Base-by-base conservation (phyloP, 2,888 invertebrate species). In the Uloborus plumipes region DNA sequence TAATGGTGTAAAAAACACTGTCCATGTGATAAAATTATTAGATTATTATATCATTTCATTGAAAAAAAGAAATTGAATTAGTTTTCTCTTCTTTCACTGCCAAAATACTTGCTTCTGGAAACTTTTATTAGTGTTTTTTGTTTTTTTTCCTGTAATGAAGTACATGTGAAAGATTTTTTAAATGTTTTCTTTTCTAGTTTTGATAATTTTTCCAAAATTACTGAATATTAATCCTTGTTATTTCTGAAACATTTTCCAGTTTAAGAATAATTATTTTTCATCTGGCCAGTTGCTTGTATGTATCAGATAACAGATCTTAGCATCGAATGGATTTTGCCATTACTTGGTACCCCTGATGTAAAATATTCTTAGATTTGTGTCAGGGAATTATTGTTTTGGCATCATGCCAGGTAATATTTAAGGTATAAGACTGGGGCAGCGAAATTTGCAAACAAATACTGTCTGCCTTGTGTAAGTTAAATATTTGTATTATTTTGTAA, bases 401-500 rank as follows among this genome's bases (percentile, higher is more conserved):
- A 83, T 77, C 80, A 66, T 83, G 77, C 83, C 83, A 78, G 31
- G 50, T 73, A 64, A 78, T 77, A 77, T 73, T 77, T 77, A 67
- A 77, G 53, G 67, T 73, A 69, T 62, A 67, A 62, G 77, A 77
- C 61, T 67, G 59, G 55, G 73, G 77, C 77, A 77, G 77, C 72
- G 61, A 66, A 55, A 69, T 53, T 31, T 62, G 14, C 58, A 58
- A 70, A 51, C 39, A 72, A 74, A 66, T 53, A 51, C 47, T 83
- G 59, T 70, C 84, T 80, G 84, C 84, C 84, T 84, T 84, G 76
- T 84, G 76, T 80, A 80, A 84, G 80, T 84, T 84, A 80, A 81
- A 84, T 78, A 75, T 84, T 84, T 84, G 80, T 84, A 84, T 84
- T 84, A 80, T 80, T 84, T 84, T 84, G 80, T 84, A 80, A 84